Percentiles rank a stretch among this genome's conserved stretches.
Conservation (phyloP, 2,888 invertebrate genomes). For the Pandemis cinnamomeana region DNA sequence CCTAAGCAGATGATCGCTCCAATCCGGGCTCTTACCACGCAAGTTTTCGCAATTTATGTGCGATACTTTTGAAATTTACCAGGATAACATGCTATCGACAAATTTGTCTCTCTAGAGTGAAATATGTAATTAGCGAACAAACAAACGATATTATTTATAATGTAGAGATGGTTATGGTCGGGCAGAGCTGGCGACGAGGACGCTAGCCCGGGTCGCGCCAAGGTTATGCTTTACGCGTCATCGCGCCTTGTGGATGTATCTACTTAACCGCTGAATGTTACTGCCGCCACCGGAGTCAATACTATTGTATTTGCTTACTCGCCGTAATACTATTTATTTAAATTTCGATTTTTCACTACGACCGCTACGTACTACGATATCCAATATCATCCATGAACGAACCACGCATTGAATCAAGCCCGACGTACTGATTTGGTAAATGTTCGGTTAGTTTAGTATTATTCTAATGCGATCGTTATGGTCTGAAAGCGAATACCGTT, state of each 20-base stretch:
- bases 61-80: no score
- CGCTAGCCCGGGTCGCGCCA: constrained; percentile 72
- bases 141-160: constrained; percentile 27
- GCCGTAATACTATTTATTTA: constrained; percentile 23
- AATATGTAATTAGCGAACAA: constrained; percentile 22
- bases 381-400: not conserved
- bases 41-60: no score
- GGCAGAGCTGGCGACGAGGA: constrained; percentile 66
- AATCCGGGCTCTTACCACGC: no score
- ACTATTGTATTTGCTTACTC: constrained; percentile 38
- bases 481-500: not conserved
- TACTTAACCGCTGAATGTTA: constrained; percentile 33
- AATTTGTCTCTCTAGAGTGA: not conserved
- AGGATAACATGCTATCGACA: not conserved
- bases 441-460: not conserved
- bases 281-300: constrained; percentile 23
- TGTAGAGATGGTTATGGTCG: constrained; percentile 63
- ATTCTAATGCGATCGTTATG: not conserved
- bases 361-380: not conserved
- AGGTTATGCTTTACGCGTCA: constrained; percentile 77
- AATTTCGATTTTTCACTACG: constrained; percentile 2
- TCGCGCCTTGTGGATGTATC: constrained; percentile 55
- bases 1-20: no score
- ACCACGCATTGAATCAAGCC: not conserved
- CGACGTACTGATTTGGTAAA: not conserved